Percentiles rank a stretch among this genome's conserved stretches.
phyloP scores from a whole-genome alignment of 1,140 invertebrate genomes.

The Eulimnadia texana region DNA sequence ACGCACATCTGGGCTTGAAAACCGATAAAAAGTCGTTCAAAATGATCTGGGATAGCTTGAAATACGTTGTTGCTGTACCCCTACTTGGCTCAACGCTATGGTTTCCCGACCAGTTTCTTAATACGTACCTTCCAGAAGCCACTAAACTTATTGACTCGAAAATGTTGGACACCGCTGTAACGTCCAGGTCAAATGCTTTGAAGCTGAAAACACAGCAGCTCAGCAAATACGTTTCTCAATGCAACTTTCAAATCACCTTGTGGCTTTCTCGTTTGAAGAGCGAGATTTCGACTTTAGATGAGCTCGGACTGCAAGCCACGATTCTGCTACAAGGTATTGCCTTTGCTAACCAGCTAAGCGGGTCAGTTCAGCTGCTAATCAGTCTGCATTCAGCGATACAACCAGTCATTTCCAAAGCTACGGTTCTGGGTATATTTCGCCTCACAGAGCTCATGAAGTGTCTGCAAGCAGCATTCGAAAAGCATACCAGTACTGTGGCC shows the following conservation, averaged over 20 bases:
- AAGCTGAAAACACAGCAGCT: constrained; percentile 39
- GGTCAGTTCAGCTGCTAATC: constrained; percentile 45
- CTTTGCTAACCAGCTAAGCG: constrained; percentile 27
- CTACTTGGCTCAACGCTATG: constrained; percentile 59
- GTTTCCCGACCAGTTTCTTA: constrained; percentile 47
- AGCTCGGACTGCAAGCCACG: constrained; percentile 44
- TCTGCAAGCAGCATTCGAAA: constrained; percentile 46
- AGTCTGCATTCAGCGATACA: constrained; percentile 62
- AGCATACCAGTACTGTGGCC: constrained; percentile 40
- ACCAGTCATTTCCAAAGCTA: constrained; percentile 56
- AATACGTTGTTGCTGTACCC: constrained; percentile 47
- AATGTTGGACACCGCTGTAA: constrained; percentile 38
- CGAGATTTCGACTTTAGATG: constrained; percentile 35
- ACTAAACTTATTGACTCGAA: constrained; percentile 38
- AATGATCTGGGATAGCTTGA: constrained; percentile 18
- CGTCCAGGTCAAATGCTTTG: constrained; percentile 40
- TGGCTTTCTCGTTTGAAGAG: constrained; percentile 32
- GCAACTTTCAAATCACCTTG: constrained; percentile 33
- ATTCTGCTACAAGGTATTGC: constrained; percentile 38
- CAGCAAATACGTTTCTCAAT: constrained; percentile 38
- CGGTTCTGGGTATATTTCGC: constrained; percentile 57
- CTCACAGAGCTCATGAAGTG: constrained; percentile 68
- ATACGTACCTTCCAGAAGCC: constrained; percentile 44
- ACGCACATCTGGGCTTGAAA: constrained; percentile 17
- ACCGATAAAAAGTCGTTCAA: constrained; percentile 15